Conservation (phyloP, 2,888 invertebrate genomes). For the Chrysolina americana region DNA sequence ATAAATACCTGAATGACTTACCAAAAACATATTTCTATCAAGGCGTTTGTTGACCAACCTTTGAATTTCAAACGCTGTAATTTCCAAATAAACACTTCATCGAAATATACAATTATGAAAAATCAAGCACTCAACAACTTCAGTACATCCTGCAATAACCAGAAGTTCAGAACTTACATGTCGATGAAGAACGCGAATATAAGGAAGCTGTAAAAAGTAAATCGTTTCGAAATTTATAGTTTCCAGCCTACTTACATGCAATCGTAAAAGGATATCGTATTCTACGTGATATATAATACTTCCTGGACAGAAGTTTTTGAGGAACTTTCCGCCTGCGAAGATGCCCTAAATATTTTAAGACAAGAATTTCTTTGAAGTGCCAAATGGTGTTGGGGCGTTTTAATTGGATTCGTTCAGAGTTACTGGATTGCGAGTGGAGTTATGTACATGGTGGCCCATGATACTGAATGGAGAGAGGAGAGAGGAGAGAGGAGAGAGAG, state of each 20-base stretch:
- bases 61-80: too few relatives aligned
- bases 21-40: too few relatives aligned
- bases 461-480: too few relatives aligned
- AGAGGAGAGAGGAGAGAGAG: too few relatives aligned
- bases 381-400: background rate
- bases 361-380: constrained; percentile 12
- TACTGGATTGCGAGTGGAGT: too few relatives aligned
- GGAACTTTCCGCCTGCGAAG: constrained; percentile 8
- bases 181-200: background rate
- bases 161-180: background rate
- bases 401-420: background rate
- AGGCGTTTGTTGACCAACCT: too few relatives aligned
- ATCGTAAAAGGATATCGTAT: constrained; percentile 35
- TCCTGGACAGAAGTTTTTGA: constrained; percentile 34
- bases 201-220: constrained; percentile 9
- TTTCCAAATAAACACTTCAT: too few relatives aligned
- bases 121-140: too few relatives aligned
- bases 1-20: too few relatives aligned
- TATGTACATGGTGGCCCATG: too few relatives aligned
- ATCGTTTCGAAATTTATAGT: constrained; percentile 15
- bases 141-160: too few relatives aligned
- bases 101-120: too few relatives aligned
- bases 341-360: constrained; percentile 3
- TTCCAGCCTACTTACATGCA: constrained; percentile 27
- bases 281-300: constrained; percentile 40